These are phyloP conservation scores for Aporrectodea caliginosa DNA, from an alignment of 1,140 invertebrate species.

Conservation along the genomic window DNA sequence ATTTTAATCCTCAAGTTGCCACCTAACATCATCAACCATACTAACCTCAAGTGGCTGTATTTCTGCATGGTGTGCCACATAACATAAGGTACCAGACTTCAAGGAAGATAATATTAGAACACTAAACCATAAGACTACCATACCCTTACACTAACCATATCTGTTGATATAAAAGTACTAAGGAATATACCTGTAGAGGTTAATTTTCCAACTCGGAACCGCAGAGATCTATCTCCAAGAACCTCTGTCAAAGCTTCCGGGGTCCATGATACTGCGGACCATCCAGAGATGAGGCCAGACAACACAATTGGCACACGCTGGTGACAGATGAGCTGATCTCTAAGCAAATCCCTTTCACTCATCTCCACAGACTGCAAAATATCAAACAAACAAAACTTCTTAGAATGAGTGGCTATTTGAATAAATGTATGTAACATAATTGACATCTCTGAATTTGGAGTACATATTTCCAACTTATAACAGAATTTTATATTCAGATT, in stretches of 20 bases:
- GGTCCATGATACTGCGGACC: conserved; percentile 18
- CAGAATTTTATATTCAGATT: too few species aligned
- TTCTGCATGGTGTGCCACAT: not conserved
- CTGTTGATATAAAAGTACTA: not conserved
- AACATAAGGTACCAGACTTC: too few species aligned
- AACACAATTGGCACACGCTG: conserved; percentile 10
- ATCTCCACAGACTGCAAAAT: not conserved
- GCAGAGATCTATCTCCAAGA: conserved; percentile 6
- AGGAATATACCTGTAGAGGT: not conserved
- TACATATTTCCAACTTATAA: too few species aligned
- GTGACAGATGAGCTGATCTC: not conserved
- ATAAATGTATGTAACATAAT: too few species aligned
- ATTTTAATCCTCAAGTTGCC: too few species aligned
- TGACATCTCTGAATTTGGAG: too few species aligned
- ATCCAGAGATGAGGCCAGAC: conserved; percentile 7
- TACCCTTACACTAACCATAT: not conserved
- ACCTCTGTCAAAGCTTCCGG: conserved; percentile 6
- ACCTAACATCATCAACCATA: too few species aligned
- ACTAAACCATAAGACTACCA: not conserved
- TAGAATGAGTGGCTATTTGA: too few species aligned
- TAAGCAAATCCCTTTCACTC: not conserved
- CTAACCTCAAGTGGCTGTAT: too few species aligned
- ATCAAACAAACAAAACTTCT: too few species aligned
- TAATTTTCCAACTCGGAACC: conserved; percentile 24
- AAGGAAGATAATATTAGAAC: too few species aligned